phyloP scores from a whole-genome alignment of 2,797 vertebrate genomes.

The Myotis pilosus region DNA sequence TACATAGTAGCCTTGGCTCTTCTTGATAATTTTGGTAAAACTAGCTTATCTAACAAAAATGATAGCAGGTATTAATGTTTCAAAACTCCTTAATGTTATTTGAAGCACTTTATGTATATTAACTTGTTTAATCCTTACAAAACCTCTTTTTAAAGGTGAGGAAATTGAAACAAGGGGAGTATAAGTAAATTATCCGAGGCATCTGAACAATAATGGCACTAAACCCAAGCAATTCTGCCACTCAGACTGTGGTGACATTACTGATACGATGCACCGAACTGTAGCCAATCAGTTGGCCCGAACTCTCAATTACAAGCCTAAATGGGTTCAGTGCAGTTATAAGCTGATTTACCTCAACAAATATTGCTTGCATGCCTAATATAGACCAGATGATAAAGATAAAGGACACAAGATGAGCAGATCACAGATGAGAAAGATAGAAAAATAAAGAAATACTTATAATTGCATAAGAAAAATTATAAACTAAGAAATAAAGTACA shows the following conservation, averaged over 20 bases:
- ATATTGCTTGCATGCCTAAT: neutral
- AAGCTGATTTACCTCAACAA: neutral
- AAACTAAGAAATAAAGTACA: neutral
- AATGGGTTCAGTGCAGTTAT: neutral
- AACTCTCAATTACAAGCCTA: neutral
- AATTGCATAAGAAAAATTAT: neutral
- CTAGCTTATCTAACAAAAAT: neutral
- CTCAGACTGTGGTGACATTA: neutral
- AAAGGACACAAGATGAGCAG: neutral
- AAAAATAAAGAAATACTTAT: neutral
- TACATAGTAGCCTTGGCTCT: accelerated
- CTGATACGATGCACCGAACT: neutral
- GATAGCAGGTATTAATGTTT: neutral
- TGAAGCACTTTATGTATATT: neutral
- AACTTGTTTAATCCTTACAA: neutral
- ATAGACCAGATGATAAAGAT: neutral
- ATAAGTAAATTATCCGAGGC: neutral
- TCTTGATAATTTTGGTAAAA: neutral
- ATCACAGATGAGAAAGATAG: neutral
- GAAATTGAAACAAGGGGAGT: neutral
- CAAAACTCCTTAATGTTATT: neutral
- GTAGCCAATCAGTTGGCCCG: neutral
- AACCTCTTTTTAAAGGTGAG: neutral
- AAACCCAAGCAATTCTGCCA: neutral
- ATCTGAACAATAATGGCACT: neutral